Evolutionary conservation across 2,113 vertebrate species (phyloP).

Genomic region (Gymnogyps californianus): DNA sequence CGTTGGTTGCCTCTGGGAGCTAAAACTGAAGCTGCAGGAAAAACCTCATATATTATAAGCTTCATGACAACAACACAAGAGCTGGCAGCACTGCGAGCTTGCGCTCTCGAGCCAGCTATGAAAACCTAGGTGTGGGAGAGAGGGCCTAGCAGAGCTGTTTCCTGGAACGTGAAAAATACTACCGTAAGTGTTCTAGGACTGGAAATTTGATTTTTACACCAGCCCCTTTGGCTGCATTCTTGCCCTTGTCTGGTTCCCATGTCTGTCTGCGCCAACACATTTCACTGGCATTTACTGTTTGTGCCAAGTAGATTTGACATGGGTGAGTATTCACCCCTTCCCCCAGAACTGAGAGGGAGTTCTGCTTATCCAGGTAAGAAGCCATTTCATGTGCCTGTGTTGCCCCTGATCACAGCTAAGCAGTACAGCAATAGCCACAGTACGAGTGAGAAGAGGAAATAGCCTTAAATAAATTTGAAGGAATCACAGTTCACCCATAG

Average conservation of each 20-base stretch:
- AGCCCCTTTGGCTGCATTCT: neutral
- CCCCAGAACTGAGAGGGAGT: neutral
- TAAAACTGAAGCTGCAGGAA: neutral
- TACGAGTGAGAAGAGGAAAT: neutral
- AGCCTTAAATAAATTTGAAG: neutral
- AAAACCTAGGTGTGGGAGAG: neutral
- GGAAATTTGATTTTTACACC: neutral
- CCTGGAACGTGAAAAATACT: neutral
- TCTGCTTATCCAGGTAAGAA: neutral
- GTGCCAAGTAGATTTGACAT: neutral
- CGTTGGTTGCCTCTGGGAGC: neutral
- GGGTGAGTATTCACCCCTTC: neutral
- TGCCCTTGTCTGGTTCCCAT: neutral
- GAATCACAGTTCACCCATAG: neutral
- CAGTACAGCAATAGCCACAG: neutral
- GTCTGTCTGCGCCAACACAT: neutral
- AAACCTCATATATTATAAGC: neutral
- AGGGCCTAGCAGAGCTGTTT: neutral
- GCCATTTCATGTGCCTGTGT: rapidly evolving
- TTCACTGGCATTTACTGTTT: neutral
- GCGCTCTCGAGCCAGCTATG: neutral
- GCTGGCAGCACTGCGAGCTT: neutral
- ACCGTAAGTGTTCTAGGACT: neutral
- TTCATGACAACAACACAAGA: neutral
- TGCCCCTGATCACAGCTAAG: neutral